These are phyloP conservation scores for Amphipoea oculea DNA, from an alignment of 2,888 invertebrate genomes.

Conservation along the genomic window DNA sequence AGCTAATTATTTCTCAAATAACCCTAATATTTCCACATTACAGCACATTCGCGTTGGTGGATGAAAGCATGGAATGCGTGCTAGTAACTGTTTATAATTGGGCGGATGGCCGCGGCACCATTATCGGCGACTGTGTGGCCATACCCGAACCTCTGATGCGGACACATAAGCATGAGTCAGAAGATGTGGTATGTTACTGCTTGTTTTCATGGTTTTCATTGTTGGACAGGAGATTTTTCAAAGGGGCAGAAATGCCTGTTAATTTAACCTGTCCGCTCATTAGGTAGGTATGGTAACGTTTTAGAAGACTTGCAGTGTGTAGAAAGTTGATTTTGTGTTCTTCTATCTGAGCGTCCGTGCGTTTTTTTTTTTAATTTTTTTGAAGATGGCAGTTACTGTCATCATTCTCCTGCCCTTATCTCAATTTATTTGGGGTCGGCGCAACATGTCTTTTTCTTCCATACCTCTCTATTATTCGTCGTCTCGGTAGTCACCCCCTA, in stretches of 20 bases:
- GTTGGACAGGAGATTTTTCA: neutral
- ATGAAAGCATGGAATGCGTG: conserved; percentile 92
- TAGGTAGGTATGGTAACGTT: neutral
- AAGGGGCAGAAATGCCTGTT: neutral
- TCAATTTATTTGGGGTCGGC: neutral
- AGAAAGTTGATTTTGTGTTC: no score
- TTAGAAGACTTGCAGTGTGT: neutral
- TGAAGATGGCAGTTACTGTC: neutral
- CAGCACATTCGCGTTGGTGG: conserved; percentile 95
- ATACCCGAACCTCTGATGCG: conserved; percentile 94
- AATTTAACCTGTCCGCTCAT: neutral
- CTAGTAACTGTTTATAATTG: conserved; percentile 96
- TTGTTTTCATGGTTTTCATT: neutral
- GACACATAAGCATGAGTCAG: conserved; percentile 87
- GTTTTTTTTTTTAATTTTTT: neutral
- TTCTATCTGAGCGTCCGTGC: neutral
- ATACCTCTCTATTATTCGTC: neutral
- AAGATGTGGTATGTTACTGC: conserved; percentile 70
- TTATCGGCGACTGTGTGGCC: conserved; percentile 96
- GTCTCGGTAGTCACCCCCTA: neutral
- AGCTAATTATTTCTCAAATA: neutral
- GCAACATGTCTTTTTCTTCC: neutral
- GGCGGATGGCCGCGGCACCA: conserved; percentile 95
- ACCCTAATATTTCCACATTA: conserved; percentile 59
- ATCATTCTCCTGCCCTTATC: neutral